Evolutionary conservation across 2,888 invertebrate genomes (phyloP), one percentile per base, ranked within the genome.

Genomic region (Tinea trinotella): DNA sequence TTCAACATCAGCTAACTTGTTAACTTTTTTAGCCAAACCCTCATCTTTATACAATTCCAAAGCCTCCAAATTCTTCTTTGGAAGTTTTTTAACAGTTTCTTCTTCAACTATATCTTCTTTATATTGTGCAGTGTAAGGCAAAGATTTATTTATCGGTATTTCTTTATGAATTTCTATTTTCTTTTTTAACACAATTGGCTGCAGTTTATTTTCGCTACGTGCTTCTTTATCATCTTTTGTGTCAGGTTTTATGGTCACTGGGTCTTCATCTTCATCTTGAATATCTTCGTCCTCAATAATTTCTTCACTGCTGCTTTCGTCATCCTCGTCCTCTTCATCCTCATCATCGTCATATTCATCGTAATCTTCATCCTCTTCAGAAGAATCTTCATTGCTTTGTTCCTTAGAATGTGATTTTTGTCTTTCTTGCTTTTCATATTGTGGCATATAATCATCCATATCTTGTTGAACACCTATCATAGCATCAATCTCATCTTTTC

Each of bases 81-180:
- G 74, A 18, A 74, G 67, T 65, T 82, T 79, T 67, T 80, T 84
- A 0, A 79, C 71, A 2, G 83, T 73, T 73, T 85, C 84, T 20
- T 76, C 63, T 68, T 82, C 81, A 61, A 79, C 74, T 19, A 84
- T 76, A 54, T 85, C 83, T 64, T 84, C 76, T 58, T 76, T 82
- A 40, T 73, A 85, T 61, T 81, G 72, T 1, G 79, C 72, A 5
- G 69, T 40, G 57, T 84, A 74, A 22, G 82, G 81, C 1, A 71
- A 67, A 1, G 76, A 73, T 56, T 68, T 75, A 56, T 78, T 75
- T 0, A 64, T 60, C 0, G 84, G 84, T 52, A 75, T 34, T 60
- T 84, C 83, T 62, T 76, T 76, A 54, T 84, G 84, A 54, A 83
- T 79, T 69, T 82, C 78, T 36, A 81, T 66, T 67, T 71, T 80